Percentiles rank a stretch among this genome's conserved stretches.
Conservation (phyloP, 2,888 invertebrate species). For the Patella caerulea region DNA sequence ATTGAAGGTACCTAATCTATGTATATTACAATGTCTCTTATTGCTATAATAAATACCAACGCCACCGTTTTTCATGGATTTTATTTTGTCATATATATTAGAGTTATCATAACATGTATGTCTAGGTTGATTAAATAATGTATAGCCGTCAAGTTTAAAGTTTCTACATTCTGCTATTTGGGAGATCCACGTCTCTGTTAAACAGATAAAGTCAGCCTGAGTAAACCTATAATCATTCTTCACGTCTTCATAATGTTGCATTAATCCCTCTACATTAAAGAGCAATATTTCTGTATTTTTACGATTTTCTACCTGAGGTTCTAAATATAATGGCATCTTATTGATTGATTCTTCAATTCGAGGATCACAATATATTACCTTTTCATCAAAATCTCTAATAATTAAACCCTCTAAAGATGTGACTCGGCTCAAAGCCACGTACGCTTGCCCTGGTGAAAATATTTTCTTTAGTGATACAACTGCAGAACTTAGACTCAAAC, state of each 20-base stretch:
- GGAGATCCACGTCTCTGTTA: not conserved
- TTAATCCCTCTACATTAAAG: not conserved
- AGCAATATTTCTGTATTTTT: not conserved
- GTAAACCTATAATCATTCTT: not conserved
- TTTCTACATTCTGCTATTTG: not conserved
- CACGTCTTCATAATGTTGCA: not conserved
- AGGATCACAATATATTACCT: constrained; percentile 25
- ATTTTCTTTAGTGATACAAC: constrained; percentile 26
- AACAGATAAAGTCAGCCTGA: not conserved
- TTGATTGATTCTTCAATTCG: constrained; percentile 14
- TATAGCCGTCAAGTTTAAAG: not conserved
- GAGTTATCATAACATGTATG: not conserved
- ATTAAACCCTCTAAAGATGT: constrained; percentile 26
- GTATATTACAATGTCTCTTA: not conserved
- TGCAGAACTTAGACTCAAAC: constrained; percentile 19
- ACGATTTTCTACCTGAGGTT: not conserved
- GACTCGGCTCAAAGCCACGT: constrained; percentile 33
- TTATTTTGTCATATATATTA: not conserved
- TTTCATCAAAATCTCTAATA: constrained; percentile 22
- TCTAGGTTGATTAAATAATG: not conserved
- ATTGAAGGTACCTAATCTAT: not conserved
- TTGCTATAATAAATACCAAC: not conserved
- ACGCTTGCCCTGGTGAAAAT: constrained; percentile 30
- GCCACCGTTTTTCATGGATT: not conserved
- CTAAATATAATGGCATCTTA: constrained; percentile 17